Percentiles rank a stretch among this genome's conserved stretches.
Conservation (phyloP, 2,113 vertebrate species). For the Cavia porcellus region DNA sequence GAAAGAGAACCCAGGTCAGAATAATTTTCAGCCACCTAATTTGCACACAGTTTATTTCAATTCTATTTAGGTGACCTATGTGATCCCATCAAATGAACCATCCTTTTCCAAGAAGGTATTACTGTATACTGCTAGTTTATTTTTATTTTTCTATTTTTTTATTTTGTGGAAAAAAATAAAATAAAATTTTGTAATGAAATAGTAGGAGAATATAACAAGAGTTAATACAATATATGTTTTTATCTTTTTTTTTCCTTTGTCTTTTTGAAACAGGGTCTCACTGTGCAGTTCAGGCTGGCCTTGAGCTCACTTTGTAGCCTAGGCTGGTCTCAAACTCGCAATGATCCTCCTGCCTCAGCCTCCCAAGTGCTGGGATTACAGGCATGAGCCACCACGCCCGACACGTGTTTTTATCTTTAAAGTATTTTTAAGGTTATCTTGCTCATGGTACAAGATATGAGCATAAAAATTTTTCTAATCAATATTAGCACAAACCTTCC, state of each 20-base stretch:
- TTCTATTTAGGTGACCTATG: background rate
- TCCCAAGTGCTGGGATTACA: no score
- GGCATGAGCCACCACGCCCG: no score
- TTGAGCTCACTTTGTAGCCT: no score
- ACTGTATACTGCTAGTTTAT: background rate
- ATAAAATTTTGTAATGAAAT: background rate
- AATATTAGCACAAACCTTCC: background rate
- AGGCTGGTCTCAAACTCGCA: no score
- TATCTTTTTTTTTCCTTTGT: no score
- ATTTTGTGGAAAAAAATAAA: background rate
- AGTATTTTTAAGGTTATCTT: background rate
- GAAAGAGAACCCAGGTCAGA: slow-evolving; percentile 11
- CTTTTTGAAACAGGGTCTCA: no score
- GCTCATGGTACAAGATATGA: background rate
- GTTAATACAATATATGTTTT: background rate
- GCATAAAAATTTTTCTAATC: background rate
- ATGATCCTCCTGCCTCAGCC: no score
- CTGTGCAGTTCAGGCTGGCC: no score
- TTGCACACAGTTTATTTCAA: background rate
- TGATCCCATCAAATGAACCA: background rate
- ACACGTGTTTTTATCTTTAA: background rate
- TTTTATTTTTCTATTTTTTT: background rate
- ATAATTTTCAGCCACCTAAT: slow-evolving; percentile 12
- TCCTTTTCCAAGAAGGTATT: background rate
- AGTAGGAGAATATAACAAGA: background rate